These are phyloP conservation scores for Indicator maculatus DNA, from an alignment of 2,113 vertebrate species.

Conservation along the genomic window DNA sequence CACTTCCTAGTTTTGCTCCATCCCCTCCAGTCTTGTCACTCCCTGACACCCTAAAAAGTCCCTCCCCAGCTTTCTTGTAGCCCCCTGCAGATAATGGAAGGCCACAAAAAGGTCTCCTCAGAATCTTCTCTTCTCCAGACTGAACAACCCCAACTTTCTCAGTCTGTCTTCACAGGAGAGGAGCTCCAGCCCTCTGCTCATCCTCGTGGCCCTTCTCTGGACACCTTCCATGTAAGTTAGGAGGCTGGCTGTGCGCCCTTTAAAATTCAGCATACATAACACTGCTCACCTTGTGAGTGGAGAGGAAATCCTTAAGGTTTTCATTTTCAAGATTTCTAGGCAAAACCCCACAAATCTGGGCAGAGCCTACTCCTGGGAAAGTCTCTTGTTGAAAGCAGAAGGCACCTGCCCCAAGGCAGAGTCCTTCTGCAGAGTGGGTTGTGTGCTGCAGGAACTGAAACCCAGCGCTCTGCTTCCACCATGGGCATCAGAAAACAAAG, in stretches of 20 bases:
- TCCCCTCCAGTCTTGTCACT: no score
- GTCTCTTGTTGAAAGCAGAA: not conserved
- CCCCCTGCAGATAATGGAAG: no score
- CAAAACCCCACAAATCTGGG: not conserved
- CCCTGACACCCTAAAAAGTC: no score
- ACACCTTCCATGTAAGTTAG: not conserved
- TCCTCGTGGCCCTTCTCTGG: no score
- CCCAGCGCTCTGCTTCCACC: fast-evolving
- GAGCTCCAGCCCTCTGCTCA: no score
- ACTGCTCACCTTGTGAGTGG: not conserved
- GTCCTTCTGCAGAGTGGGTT: not conserved
- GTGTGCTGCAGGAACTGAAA: not conserved
- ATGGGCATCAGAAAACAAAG: not conserved
- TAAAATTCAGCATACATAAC: not conserved
- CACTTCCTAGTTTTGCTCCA: no score
- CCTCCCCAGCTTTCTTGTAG: no score
- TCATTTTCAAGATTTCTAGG: not conserved
- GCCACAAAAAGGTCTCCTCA: no score
- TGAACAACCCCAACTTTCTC: no score
- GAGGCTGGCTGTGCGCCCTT: not conserved
- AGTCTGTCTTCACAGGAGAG: no score
- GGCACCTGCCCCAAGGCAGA: fast-evolving
- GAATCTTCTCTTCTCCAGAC: no score
- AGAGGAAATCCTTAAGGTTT: not conserved
- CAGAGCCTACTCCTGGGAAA: not conserved